Evolutionary conservation across 2,113 vertebrate genomes (phyloP).

Genomic region (Probosciger aterrimus): DNA sequence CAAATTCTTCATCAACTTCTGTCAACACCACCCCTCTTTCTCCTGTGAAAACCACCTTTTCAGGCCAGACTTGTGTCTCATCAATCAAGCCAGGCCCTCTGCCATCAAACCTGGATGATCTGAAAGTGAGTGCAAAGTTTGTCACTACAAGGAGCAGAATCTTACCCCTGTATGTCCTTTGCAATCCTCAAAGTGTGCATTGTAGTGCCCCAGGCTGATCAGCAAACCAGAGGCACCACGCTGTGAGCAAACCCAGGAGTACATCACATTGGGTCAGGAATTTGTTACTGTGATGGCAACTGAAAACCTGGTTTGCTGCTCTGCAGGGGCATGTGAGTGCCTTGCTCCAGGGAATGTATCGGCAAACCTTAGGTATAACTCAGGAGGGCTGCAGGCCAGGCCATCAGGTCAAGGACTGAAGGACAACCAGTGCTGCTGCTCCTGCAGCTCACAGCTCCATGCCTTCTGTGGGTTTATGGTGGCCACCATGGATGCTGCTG

Average conservation of each 20-base stretch:
- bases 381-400: background rate
- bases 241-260: background rate
- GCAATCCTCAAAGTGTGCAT: background rate
- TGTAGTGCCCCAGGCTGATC: background rate
- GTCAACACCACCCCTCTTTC: constrained; percentile 81
- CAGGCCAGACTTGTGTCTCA: constrained; percentile 83
- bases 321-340: background rate
- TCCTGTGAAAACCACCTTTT: constrained; percentile 88
- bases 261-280: background rate
- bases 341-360: background rate
- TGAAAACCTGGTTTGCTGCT: background rate
- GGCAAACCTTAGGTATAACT: background rate
- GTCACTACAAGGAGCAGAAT: background rate
- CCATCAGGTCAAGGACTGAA: background rate
- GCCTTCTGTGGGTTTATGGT: background rate
- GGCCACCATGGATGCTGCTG: background rate
- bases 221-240: background rate
- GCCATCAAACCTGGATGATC: constrained; percentile 93
- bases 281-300: fast-evolving
- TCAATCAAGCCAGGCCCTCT: constrained; percentile 89
- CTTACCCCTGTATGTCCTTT: background rate
- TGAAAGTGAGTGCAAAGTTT: constrained; percentile 82
- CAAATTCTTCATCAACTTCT: constrained; percentile 73
- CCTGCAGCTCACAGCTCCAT: background rate
- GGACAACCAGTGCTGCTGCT: background rate